Conservation (phyloP, 2,113 vertebrate species). For the Martes martes region DNA sequence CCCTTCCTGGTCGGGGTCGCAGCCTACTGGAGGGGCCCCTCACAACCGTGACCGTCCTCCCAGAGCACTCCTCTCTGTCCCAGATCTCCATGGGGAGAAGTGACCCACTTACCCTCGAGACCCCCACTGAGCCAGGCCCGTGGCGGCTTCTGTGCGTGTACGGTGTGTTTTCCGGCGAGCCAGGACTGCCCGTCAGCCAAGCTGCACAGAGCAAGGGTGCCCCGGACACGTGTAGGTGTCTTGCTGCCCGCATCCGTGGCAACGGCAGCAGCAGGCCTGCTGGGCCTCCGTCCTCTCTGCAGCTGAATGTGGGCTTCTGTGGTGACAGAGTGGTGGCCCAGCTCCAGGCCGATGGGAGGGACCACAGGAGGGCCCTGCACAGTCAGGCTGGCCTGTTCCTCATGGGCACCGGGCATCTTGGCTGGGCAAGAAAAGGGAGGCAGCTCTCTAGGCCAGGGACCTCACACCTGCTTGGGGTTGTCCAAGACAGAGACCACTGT, state of each 20-base stretch:
- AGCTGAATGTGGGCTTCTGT: neutral
- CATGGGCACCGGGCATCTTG: neutral
- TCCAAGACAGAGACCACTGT: neutral
- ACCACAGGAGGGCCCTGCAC: neutral
- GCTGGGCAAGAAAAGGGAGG: neutral
- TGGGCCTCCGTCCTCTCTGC: neutral
- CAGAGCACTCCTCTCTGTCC: neutral
- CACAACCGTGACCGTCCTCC: neutral
- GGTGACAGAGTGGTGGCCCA: neutral
- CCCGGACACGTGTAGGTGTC: accelerated
- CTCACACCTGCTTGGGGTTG: neutral
- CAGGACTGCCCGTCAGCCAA: neutral
- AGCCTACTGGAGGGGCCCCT: neutral
- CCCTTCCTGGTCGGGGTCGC: accelerated
- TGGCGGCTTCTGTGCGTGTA: accelerated
- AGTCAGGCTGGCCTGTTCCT: neutral
- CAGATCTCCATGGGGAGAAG: neutral
- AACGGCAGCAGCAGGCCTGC: accelerated
- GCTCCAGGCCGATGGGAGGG: no score
- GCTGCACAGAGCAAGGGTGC: neutral
- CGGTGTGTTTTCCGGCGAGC: neutral
- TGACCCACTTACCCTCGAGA: neutral
- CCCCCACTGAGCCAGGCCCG: neutral
- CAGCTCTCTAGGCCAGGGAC: neutral
- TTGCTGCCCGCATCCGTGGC: accelerated